These are phyloP conservation scores for Pipistrellus kuhlii DNA, from an alignment of 2,797 vertebrate genomes.

Conservation along the genomic window DNA sequence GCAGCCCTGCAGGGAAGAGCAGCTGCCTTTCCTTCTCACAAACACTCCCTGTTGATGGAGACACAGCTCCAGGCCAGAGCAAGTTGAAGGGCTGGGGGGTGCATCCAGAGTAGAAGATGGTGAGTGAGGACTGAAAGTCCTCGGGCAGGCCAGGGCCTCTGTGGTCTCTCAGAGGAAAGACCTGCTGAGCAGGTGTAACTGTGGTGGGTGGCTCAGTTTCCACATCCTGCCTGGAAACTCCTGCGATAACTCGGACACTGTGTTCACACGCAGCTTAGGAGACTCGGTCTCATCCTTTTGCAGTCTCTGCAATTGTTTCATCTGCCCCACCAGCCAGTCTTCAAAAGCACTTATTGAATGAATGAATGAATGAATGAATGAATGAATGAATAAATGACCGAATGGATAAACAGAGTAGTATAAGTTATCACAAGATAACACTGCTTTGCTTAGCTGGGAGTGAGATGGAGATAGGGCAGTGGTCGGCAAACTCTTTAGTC, in stretches of 20 bases:
- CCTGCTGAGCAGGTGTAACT: fast-evolving
- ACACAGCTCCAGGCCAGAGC: background rate
- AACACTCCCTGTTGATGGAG: background rate
- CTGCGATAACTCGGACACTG: background rate
- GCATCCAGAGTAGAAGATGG: background rate
- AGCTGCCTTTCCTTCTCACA: background rate
- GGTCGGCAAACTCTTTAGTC: no score
- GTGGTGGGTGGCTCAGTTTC: background rate
- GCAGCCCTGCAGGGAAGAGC: background rate
- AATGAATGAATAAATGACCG: background rate
- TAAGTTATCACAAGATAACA: slow-evolving; percentile 11
- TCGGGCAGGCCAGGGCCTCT: background rate
- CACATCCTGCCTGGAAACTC: background rate
- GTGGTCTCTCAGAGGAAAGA: background rate
- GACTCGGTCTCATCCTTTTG: background rate
- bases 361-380: background rate
- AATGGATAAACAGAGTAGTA: background rate
- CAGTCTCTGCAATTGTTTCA: background rate
- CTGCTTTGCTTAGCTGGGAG: background rate
- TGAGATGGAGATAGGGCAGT: background rate
- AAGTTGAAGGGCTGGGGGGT: background rate
- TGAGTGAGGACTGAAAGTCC: background rate
- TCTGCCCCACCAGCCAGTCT: background rate
- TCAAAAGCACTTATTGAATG: background rate
- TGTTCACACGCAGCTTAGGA: background rate